A percentile compares a stretch with the other conserved stretches of the same genome.
phyloP scores from a whole-genome alignment of 1,140 invertebrate species.

The Drosophila nasuta region DNA sequence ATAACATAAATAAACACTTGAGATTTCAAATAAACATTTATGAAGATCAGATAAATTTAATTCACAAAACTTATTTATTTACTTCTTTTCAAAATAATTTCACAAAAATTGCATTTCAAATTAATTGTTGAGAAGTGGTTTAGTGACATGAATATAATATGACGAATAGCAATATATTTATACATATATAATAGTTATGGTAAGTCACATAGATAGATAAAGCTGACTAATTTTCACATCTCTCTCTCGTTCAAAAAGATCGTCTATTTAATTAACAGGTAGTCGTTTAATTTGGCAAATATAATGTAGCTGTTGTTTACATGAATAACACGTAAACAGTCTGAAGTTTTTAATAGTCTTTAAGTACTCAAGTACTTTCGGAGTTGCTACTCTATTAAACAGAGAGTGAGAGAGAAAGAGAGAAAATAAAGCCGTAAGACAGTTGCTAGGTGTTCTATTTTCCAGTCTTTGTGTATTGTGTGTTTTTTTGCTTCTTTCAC shows the following conservation, averaged over 20 bases:
- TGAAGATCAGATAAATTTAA: not conserved
- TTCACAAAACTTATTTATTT: not conserved
- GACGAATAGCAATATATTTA: too few species aligned
- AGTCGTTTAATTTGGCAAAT: slow-evolving; percentile 2
- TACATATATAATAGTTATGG: too few species aligned
- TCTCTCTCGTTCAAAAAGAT: not conserved
- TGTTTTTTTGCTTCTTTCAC: slow-evolving; percentile 28
- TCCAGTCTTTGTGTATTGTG: slow-evolving; percentile 6
- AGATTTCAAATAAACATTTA: not conserved
- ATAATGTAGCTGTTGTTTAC: not conserved
- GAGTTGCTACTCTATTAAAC: slow-evolving; percentile 10
- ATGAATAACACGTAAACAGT: slow-evolving; percentile 1
- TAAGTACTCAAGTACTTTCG: not conserved
- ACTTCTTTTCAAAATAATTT: too few species aligned
- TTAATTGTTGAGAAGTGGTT: too few species aligned
- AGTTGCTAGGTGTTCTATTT: slow-evolving; percentile 22
- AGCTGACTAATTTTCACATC: not conserved
- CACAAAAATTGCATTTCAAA: too few species aligned
- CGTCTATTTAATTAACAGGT: slow-evolving; percentile 4
- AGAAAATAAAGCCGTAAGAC: slow-evolving; percentile 8
- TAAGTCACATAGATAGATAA: not conserved
- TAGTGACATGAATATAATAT: too few species aligned
- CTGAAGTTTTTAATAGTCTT: slow-evolving; percentile 3
- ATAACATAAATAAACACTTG: not conserved
- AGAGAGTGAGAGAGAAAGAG: not conserved